These are phyloP conservation scores for Syrista parreyssii DNA, from an alignment of 2,888 invertebrate species.

Conservation along the genomic window DNA sequence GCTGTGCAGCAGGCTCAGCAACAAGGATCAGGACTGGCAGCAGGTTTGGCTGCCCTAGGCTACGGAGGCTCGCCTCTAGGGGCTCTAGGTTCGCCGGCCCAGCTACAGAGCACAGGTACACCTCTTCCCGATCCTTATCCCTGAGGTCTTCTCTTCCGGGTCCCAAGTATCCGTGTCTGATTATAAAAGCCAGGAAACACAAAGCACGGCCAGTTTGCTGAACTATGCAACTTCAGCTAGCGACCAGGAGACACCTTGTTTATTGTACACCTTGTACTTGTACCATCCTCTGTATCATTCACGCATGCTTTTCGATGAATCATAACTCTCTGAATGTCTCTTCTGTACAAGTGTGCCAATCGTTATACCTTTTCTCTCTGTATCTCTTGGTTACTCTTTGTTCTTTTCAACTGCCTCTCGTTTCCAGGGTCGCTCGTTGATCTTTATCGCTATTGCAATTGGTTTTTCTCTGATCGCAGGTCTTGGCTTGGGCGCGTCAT, in stretches of 20 bases:
- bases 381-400: neutral
- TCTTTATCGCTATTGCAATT: slow-evolving; percentile 19
- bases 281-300: neutral
- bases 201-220: too few species aligned
- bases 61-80: slow-evolving; percentile 64
- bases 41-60: slow-evolving; percentile 63
- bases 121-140: too few species aligned
- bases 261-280: neutral
- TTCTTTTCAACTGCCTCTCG: slow-evolving; percentile 16
- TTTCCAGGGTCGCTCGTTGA: slow-evolving; percentile 15
- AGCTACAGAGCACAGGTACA: slow-evolving; percentile 65
- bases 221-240: too few species aligned
- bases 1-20: slow-evolving; percentile 65
- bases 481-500: slow-evolving; percentile 69
- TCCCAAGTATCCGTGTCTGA: too few species aligned
- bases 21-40: slow-evolving; percentile 63
- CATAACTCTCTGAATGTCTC: neutral
- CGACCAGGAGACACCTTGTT: neutral
- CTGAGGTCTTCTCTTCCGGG: too few species aligned
- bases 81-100: slow-evolving; percentile 64
- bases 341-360: slow-evolving; percentile 4
- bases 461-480: slow-evolving; percentile 47
- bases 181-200: too few species aligned
- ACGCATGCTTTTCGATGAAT: too few species aligned
- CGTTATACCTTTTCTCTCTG: neutral